Evolutionary conservation across 2,113 vertebrate genomes (phyloP), one percentile per base, ranked within the genome.

Genomic region (Vombatus ursinus): DNA sequence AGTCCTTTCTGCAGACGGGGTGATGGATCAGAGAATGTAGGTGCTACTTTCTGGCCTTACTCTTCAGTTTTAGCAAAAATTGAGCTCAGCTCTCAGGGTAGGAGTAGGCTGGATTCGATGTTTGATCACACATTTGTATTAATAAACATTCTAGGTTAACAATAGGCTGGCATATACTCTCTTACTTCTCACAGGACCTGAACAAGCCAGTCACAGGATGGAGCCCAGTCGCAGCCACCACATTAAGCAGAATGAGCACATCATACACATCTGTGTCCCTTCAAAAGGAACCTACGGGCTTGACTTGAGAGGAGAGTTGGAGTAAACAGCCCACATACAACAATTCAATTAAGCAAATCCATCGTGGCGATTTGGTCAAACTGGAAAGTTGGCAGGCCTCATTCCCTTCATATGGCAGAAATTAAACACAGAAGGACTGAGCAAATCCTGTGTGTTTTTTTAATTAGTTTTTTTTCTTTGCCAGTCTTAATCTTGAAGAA

Each of bases 251-350:
- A 92, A 50, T 50, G 50, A 94, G 28, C 52, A 48, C n/a, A 51
- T 91, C 31, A 24, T 24, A 44, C 3, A 31, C 94, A 93, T 91
- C 95, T 92, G 94, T 31, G 51, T 91, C 77, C 50, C 89, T 89
- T 92, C 50, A 77, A 48, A 94, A 90, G 25, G 52, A 89, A 95
- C 91, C 26, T 90, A 44, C 7, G 1, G 37, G 92, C 50, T 96
- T 95, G 91, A 91, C 94, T 93, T 93, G 23, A 91, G 50, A 54
- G 92, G 44, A 89, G 92, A 92, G 28, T 48, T n/a, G 91, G 52
- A 54, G 24, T 52, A 68, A 95, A 93, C 90, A 91, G n/a, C 0
- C n/a, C 44, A 24, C 50, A 12, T 54, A 68, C 3, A 93, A 57
- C 91, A 90, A 89, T 3, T 94, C 91, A 89, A 95, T 90, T 49